Evolutionary conservation across 2,113 vertebrate genomes (phyloP), one percentile per base, ranked within the genome.

Genomic region (Lepisosteus osseus): DNA sequence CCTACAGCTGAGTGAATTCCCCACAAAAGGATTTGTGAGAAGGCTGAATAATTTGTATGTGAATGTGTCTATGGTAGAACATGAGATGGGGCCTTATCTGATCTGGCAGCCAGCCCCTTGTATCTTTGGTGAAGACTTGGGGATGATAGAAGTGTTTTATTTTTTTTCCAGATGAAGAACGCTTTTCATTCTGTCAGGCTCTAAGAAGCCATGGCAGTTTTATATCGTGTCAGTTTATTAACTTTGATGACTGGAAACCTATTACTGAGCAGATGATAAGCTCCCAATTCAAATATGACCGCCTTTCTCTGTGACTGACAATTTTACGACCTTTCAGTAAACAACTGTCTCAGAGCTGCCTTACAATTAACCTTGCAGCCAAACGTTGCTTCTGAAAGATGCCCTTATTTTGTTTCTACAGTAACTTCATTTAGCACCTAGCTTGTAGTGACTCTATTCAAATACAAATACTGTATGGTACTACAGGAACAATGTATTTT

Each of bases 61-160:
- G 77, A 83, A 80, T 78, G 65, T 80, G 84, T 88, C 79, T 77
- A 81, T 15, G 61, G 78, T 65, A 85, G 82, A 77, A 86, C 75
- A 77, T 1, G 61, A 89, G 79, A 86, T 79, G 70, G 5, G 13
- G 72, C 61, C 69, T 71, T 81, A 61, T 87, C 84, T 82, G 82
- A 91, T 88, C 76, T 90, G 90, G 88, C 82, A 55, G 7, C 2
- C 3, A 69, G 81, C 85, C 86, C 54, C 1, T 76, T 76, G 78
- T 71, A 80, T 77, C 72, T 81, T 74, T 43, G 73, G 83, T 84
- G 77, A 70, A 70, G 73, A 59, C 54, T 75, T 79, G 63, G 75
- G 68, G 65, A 72, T 74, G 70, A 78, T 75, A 83, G 72, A 72
- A 79, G 74, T 74, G 59, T 73, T 79, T 73, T 78, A 78, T 83